These are phyloP conservation scores for Cyrtodaria siliqua DNA, from an alignment of 2,888 invertebrate species.

Conservation along the genomic window DNA sequence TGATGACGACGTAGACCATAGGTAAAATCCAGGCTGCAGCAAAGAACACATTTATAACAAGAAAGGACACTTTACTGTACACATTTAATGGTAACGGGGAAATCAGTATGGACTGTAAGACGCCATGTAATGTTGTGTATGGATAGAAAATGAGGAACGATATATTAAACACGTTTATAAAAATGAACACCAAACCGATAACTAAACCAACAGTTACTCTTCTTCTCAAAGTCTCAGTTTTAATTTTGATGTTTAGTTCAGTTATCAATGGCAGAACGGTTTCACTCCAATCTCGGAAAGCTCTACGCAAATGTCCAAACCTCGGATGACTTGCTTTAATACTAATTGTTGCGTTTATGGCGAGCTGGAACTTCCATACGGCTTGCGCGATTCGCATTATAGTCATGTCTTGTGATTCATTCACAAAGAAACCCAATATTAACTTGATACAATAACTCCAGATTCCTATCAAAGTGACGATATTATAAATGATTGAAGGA, in stretches of 20 bases:
- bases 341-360: no score
- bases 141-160: neutral
- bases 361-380: no score
- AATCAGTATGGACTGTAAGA: neutral
- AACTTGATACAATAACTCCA: no score
- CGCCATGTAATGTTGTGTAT: neutral
- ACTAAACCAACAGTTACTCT: neutral
- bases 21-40: conserved; percentile 17
- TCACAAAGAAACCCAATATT: no score
- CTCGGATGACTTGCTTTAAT: conserved; percentile 4
- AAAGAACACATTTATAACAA: conserved; percentile 2
- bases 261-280: conserved; percentile 8
- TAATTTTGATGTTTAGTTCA: neutral
- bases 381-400: no score
- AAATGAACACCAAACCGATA: neutral
- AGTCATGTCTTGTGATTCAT: no score
- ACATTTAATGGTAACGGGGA: conserved; percentile 12
- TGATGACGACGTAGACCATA: neutral
- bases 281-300: conserved; percentile 4
- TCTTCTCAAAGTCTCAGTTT: neutral
- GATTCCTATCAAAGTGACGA: no score
- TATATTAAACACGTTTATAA: neutral
- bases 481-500: no score
- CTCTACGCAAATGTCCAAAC: conserved; percentile 1
- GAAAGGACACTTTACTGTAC: conserved; percentile 3